Percentiles rank a stretch among this genome's conserved stretches.
These are phyloP conservation scores for Toxostoma redivivum DNA, from an alignment of 2,113 vertebrate species.

Conservation along the genomic window DNA sequence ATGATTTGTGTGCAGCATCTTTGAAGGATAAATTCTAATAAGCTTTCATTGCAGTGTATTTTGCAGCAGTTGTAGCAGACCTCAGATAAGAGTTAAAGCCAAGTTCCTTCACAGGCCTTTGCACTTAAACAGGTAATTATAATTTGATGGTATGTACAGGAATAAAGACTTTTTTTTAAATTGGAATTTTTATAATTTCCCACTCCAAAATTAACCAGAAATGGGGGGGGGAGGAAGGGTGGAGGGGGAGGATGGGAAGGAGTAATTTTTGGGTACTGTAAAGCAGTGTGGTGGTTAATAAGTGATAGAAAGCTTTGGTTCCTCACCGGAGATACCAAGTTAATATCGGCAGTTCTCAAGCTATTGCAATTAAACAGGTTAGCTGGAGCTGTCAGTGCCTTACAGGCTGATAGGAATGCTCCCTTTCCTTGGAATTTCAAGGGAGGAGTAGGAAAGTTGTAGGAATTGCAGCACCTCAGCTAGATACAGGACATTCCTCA, in stretches of 20 bases:
- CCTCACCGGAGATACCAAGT: not conserved
- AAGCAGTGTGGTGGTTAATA: not conserved
- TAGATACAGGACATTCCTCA: not conserved
- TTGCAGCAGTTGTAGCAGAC: not conserved
- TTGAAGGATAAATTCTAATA: not conserved
- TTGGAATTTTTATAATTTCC: not conserved
- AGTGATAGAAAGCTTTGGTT: not conserved
- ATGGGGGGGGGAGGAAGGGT: rapidly evolving
- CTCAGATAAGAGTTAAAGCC: not conserved
- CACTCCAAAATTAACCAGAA: not conserved
- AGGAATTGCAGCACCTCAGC: not conserved
- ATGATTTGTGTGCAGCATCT: not conserved
- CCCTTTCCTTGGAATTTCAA: not conserved
- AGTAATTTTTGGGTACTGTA: not conserved
- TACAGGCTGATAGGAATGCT: not conserved
- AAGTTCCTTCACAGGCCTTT: not conserved
- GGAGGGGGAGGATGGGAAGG: no score
- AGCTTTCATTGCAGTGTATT: not conserved
- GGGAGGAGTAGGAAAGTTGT: not conserved
- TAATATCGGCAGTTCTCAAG: not conserved
- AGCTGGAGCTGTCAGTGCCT: not conserved
- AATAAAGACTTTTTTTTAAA: not conserved
- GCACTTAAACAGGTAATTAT: not conserved
- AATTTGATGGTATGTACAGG: not conserved
- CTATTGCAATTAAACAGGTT: not conserved